Evolutionary conservation across 2,797 vertebrate species (phyloP).

Genomic region (Poeciliopsis infans): DNA sequence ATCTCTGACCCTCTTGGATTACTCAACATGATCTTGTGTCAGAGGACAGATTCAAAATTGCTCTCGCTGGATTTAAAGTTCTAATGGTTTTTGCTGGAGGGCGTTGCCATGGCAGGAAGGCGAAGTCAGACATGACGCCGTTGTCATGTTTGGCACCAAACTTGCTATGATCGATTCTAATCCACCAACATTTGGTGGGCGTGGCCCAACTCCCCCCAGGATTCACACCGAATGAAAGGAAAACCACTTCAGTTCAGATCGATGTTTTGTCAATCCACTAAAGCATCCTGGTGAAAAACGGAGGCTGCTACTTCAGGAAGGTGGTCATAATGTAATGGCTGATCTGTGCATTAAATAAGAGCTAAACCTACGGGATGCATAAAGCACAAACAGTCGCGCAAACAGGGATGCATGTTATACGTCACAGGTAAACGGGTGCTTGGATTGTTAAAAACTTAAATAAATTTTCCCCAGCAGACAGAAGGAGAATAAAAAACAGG

Average conservation of each 20-base stretch:
- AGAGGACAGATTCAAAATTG: too few species aligned
- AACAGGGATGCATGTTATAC: background rate
- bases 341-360: background rate
- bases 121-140: too few species aligned
- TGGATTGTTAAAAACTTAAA: conserved; percentile 8
- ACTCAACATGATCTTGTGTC: too few species aligned
- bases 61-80: too few species aligned
- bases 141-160: too few species aligned
- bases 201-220: background rate
- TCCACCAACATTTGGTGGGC: too few species aligned
- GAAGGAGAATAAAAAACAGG: conserved; percentile 40
- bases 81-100: too few species aligned
- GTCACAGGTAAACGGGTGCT: conserved; percentile 10
- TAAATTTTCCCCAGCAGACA: conserved; percentile 7
- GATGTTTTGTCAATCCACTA: background rate
- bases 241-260: background rate
- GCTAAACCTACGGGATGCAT: conserved; percentile 7
- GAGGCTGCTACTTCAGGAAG: background rate
- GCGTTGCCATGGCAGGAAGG: too few species aligned
- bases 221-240: background rate
- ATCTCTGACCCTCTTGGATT: too few species aligned
- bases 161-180: too few species aligned
- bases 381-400: background rate
- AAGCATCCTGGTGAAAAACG: background rate
- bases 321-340: background rate